Evolutionary conservation across 2,888 invertebrate genomes (phyloP), one percentile per base, ranked within the genome.

Genomic region (Apamea sordens): DNA sequence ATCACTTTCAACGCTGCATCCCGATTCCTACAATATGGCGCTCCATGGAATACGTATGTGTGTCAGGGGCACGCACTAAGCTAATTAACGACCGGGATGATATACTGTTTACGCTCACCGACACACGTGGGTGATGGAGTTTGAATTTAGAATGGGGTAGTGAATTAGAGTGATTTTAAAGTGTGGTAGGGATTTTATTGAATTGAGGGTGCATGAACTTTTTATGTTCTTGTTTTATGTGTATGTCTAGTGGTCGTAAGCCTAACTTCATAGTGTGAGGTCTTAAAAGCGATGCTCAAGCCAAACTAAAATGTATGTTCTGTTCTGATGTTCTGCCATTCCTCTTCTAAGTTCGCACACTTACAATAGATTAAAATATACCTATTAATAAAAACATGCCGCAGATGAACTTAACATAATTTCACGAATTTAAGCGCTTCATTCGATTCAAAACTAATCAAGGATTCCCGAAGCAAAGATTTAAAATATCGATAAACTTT

Each of bases 11-110:
- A 41, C 59, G 50, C 47, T 84, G 83, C 84, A 86, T 74, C 76
- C 68, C 56, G 28, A 24, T 77, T 82, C 67, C 86, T 56, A 68
- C 74, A 84, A 72, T 36, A 59, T 56, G 18, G 15, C 24, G 50
- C 50, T 41, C n/a, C 15, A 56, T 76, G 64, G 73, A 67, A 70
- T 41, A 11, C 69, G 28, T 47, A 72, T 65, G 36, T 72, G 47
- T 87, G 80, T 85, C 85, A 86, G 71, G 85, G 85, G 63, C 73
- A 87, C 77, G 72, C 84, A 80, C 73, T 73, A 73, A 64, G 56
- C 41, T 71, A 86, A 86, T 87, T 87, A 80, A 70, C 70, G 50
- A 64, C 67, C 70, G 56, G 71, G 73, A 80, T 75, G 65, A 77
- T 80, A 84, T 69, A 84, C 76, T 77, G 69, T 87, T 74, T 71